A percentile compares a stretch with the other conserved stretches of the same genome.
Evolutionary conservation across 2,888 invertebrate genomes (phyloP).

Genomic region (Portevinia maculata): DNA sequence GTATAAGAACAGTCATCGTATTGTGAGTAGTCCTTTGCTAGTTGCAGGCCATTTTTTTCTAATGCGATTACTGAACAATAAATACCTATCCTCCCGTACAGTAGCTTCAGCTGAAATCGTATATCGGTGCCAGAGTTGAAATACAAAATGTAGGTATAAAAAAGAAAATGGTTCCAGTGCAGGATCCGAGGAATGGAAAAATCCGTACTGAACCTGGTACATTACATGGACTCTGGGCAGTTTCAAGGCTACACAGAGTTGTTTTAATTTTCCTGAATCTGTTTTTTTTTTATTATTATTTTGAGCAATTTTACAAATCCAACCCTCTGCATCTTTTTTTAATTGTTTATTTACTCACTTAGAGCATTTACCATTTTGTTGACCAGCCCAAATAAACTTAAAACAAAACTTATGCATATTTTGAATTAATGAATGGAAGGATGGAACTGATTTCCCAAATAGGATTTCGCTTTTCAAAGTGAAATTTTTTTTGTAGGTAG

Average conservation of each 20-base stretch:
- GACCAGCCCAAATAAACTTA: too few species aligned
- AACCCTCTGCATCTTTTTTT: too few species aligned
- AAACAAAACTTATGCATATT: too few species aligned
- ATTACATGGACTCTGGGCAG: conserved; percentile 97
- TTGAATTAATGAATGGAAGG: too few species aligned
- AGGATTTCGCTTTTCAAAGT: too few species aligned
- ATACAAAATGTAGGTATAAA: conserved; percentile 89
- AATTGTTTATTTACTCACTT: too few species aligned
- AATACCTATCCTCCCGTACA: conserved; percentile 94
- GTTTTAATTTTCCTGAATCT: too few species aligned
- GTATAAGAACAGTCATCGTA: conserved; percentile 90
- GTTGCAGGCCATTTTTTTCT: conserved; percentile 9
- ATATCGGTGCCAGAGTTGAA: conserved; percentile 88
- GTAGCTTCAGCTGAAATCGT: conserved; percentile 95
- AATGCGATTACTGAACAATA: conserved; percentile 85
- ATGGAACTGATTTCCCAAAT: too few species aligned
- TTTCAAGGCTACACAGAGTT: conserved; percentile 94
- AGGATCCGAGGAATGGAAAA: conserved; percentile 86
- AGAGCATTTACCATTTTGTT: too few species aligned
- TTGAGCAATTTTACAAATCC: too few species aligned
- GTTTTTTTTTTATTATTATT: too few species aligned
- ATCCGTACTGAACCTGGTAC: conserved; percentile 98
- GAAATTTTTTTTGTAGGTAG: too few species aligned
- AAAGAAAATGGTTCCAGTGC: conserved; percentile 94
- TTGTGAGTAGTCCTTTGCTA: conserved; percentile 85